Evolutionary conservation across 2,888 invertebrate species (phyloP).

Genomic region (Leptopilina myrica): DNA sequence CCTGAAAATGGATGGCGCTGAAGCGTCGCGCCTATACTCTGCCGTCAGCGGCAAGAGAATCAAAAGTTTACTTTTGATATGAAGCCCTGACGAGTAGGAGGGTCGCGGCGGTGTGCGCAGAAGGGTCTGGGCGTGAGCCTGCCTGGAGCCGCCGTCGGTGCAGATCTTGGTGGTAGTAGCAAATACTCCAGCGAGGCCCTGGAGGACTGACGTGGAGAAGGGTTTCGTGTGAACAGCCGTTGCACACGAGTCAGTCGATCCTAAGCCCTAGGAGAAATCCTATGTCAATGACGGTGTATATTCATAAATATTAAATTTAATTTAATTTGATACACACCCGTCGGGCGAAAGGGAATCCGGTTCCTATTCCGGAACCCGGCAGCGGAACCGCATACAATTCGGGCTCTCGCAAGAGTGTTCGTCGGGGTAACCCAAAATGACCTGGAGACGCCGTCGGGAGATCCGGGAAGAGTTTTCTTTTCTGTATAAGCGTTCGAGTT

Average conservation of each 20-base stretch:
- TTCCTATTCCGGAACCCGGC: too few species aligned
- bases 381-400: too few species aligned
- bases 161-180: slow-evolving; percentile 81
- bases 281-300: slow-evolving; percentile 79
- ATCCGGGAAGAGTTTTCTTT: too few species aligned
- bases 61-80: slow-evolving; percentile 54
- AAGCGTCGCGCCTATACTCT: slow-evolving; percentile 70
- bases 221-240: slow-evolving; percentile 82
- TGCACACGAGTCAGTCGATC: slow-evolving; percentile 79
- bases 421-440: too few species aligned
- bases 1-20: slow-evolving; percentile 79
- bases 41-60: slow-evolving; percentile 68
- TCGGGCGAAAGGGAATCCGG: too few species aligned
- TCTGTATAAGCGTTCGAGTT: too few species aligned
- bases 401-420: too few species aligned
- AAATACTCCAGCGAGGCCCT: slow-evolving; percentile 81
- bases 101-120: slow-evolving; percentile 78
- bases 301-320: slow-evolving; percentile 1
- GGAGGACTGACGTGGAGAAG: slow-evolving; percentile 81
- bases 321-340: too few species aligned
- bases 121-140: slow-evolving; percentile 73
- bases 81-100: slow-evolving; percentile 82
- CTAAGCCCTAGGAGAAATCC: slow-evolving; percentile 79
- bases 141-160: slow-evolving; percentile 72
- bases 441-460: too few species aligned